Evolutionary conservation across 2,797 vertebrate species (phyloP), one percentile per base, ranked within the genome.

Genomic region (Aplochiton taeniatus): DNA sequence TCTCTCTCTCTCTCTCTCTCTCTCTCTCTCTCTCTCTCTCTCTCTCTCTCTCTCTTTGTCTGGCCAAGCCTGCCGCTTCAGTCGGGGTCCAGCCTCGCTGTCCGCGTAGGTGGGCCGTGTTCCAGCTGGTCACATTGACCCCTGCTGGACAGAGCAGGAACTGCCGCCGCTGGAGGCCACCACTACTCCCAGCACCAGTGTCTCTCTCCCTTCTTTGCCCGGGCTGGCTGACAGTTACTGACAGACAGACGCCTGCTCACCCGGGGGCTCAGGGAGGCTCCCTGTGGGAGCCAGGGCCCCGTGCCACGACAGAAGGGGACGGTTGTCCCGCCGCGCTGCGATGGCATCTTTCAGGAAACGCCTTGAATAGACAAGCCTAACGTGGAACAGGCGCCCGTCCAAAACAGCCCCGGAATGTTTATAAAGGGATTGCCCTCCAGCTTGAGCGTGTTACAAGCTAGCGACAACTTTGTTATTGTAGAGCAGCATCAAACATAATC

Each of bases 131-230:
- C 66, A 75, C 69, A 77, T 69, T 78, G 83, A 48, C 82, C 68
- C 76, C 85, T 86, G 72, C 76, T 84, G 87, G 86, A 75, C 57
- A 51, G 53, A 68, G 0, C 17, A 0, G 6, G 43, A 18, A 58
- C 54, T 1, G 11, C 51, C 46, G 4, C 31, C 6, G 14, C 48
- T n/a, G 13, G 13, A n/a, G n/a, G n/a, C n/a, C 18, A 1, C 42
- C n/a, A 18, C 10, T n/a, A n/a, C n/a, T n/a, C n/a, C n/a, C 57
- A 11, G 42, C 56, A 16, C n/a, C 48, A 17, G 47, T n/a, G 46
- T 41, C 12, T 4, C n/a, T 17, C 48, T 55, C 46, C 64, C 46
- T n/a, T 12, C 0, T 12, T 14, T 49, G 55, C 42, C 5, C 55
- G 19, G 42, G 62, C 17, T 58, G 47, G 56, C 54, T 70, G 65